Evolutionary conservation across 2,113 vertebrate genomes (phyloP).

Genomic region (Semnopithecus entellus): DNA sequence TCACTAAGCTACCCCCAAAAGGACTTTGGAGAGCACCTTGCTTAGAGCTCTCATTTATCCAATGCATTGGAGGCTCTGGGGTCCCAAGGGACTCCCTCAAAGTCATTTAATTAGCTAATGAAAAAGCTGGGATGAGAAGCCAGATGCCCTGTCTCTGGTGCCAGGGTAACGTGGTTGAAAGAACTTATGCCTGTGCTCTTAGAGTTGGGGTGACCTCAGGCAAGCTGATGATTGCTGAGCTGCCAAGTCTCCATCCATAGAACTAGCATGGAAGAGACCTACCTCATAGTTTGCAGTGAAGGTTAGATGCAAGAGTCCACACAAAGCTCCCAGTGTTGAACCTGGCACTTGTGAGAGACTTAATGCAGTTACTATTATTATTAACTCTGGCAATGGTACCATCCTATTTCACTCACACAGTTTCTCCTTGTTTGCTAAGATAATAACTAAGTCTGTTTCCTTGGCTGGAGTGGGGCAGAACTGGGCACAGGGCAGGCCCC

Average conservation of each 20-base stretch:
- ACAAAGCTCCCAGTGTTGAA: not conserved
- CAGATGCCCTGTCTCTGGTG: not conserved
- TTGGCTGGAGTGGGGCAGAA: not conserved
- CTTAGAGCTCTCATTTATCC: not conserved
- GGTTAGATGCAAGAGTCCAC: not conserved
- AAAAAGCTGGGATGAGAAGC: not conserved
- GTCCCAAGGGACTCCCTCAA: not conserved
- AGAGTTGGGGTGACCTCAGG: not conserved
- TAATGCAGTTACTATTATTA: not conserved
- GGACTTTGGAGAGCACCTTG: not conserved
- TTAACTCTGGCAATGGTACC: not conserved
- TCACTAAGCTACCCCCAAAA: not conserved
- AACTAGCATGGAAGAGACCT: not conserved
- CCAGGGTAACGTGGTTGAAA: not conserved
- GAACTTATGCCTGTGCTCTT: not conserved
- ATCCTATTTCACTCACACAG: not conserved
- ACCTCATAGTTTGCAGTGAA: not conserved
- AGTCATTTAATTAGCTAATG: not conserved
- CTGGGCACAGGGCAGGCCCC: not conserved
- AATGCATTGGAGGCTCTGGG: not conserved
- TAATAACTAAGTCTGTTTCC: not conserved
- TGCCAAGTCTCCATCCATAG: not conserved
- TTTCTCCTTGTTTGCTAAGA: not conserved
- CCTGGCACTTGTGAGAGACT: not conserved
- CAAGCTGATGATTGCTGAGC: not conserved